Percentiles rank a stretch among this genome's conserved stretches.
Conservation (phyloP, 1,140 invertebrate genomes). For the Aphaenogaster ashmeadi region DNA sequence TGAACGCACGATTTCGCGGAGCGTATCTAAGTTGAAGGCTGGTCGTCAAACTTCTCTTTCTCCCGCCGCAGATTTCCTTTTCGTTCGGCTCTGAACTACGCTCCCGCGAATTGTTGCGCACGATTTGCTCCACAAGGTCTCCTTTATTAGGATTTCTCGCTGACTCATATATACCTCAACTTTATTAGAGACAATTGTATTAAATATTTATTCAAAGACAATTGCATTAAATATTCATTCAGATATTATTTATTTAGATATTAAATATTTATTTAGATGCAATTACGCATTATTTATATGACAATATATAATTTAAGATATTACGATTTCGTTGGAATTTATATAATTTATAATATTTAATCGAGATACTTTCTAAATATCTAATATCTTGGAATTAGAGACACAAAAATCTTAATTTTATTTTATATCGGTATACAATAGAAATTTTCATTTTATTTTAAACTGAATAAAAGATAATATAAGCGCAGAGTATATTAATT, state of each 20-base stretch:
- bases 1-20: slow-evolving; percentile 59
- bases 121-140: slow-evolving; percentile 42
- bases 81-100: slow-evolving; percentile 8
- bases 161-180: neutral
- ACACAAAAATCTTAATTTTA: neutral
- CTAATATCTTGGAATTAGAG: neutral
- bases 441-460: neutral
- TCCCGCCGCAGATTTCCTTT: slow-evolving; percentile 21
- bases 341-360: slow-evolving; percentile 30
- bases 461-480: neutral
- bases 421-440: neutral
- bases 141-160: slow-evolving; percentile 34
- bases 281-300: neutral
- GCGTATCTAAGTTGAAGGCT: slow-evolving; percentile 75
- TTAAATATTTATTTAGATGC: slow-evolving; percentile 13
- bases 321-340: slow-evolving; percentile 15
- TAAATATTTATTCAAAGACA: slow-evolving; percentile 18
- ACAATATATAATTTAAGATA: neutral
- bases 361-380: neutral
- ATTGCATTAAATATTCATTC: slow-evolving; percentile 19
- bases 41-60: slow-evolving; percentile 66
- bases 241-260: neutral
- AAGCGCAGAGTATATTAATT: neutral
- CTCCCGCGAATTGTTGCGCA: slow-evolving; percentile 34
- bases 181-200: neutral